These are phyloP conservation scores for Microchirus variegatus DNA, from an alignment of 2,797 vertebrate genomes.

Conservation along the genomic window DNA sequence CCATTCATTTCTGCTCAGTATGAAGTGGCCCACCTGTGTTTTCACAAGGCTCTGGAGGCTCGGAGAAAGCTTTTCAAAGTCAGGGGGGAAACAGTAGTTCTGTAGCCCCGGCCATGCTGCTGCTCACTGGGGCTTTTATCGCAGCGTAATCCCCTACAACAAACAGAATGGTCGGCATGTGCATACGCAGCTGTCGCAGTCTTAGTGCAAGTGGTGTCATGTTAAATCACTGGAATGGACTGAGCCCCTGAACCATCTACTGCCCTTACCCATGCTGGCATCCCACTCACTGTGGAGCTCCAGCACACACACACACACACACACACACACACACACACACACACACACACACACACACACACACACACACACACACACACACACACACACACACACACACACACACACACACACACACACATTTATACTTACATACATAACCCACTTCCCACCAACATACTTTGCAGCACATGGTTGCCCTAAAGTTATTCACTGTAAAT, in stretches of 20 bases:
- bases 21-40: constrained; percentile 73
- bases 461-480: constrained; percentile 47
- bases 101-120: constrained; percentile 64
- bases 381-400: constrained; percentile 56
- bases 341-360: no score
- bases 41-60: constrained; percentile 63
- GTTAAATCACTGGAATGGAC: constrained; percentile 80
- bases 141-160: constrained; percentile 84
- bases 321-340: no score
- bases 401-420: constrained; percentile 50
- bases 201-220: constrained; percentile 84
- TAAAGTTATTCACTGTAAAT: constrained; percentile 53
- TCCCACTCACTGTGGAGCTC: constrained; percentile 57
- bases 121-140: constrained; percentile 83
- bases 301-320: constrained; percentile 55
- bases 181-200: constrained; percentile 84
- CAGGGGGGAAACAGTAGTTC: constrained; percentile 75
- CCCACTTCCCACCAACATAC: constrained; percentile 67
- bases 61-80: constrained; percentile 71
- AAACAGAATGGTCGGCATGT: constrained; percentile 81
- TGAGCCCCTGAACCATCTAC: constrained; percentile 68
- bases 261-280: constrained; percentile 81
- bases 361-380: constrained; percentile 51
- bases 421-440: constrained; percentile 51
- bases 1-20: constrained; percentile 66